Evolutionary conservation across 1,140 invertebrate species (phyloP).

Genomic region (Oppia nitens): DNA sequence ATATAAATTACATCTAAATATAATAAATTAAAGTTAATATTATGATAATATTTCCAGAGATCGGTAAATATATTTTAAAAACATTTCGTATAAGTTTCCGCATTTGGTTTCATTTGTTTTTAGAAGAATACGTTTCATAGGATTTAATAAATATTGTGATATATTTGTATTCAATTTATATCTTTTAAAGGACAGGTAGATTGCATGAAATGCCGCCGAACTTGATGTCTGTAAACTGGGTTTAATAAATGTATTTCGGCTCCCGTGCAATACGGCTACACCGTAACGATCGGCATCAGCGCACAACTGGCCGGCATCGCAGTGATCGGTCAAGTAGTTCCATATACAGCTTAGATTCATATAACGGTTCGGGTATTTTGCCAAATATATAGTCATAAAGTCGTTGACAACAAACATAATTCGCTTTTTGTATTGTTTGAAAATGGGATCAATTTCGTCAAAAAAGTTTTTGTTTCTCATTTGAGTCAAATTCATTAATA

Average conservation of each 20-base stretch:
- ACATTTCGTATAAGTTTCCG: neutral
- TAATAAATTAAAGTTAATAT: too few relatives aligned
- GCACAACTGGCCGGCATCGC: slow-evolving; percentile 74
- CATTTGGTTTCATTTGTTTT: neutral
- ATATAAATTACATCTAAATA: too few relatives aligned
- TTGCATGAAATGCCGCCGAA: neutral
- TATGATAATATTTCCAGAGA: too few relatives aligned
- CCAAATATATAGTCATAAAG: slow-evolving; percentile 87
- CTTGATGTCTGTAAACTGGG: slow-evolving; percentile 30
- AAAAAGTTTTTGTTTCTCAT: slow-evolving; percentile 71
- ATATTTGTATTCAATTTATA: neutral
- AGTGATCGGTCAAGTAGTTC: slow-evolving; percentile 85
- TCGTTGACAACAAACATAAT: slow-evolving; percentile 93
- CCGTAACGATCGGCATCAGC: slow-evolving; percentile 50
- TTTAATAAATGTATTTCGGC: slow-evolving; percentile 61
- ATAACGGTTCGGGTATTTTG: slow-evolving; percentile 54
- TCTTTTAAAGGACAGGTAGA: neutral
- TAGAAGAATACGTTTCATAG: neutral
- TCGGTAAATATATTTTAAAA: neutral
- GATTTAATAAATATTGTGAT: neutral
- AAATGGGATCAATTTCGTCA: slow-evolving; percentile 59
- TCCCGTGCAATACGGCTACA: slow-evolving; percentile 69
- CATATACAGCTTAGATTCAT: slow-evolving; percentile 65
- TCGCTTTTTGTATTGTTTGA: slow-evolving; percentile 62
- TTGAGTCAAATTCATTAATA: slow-evolving; percentile 86